Percentiles rank a stretch among this genome's conserved stretches.
phyloP scores from a whole-genome alignment of 2,113 vertebrate species.

The Oryzias javanicus region DNA sequence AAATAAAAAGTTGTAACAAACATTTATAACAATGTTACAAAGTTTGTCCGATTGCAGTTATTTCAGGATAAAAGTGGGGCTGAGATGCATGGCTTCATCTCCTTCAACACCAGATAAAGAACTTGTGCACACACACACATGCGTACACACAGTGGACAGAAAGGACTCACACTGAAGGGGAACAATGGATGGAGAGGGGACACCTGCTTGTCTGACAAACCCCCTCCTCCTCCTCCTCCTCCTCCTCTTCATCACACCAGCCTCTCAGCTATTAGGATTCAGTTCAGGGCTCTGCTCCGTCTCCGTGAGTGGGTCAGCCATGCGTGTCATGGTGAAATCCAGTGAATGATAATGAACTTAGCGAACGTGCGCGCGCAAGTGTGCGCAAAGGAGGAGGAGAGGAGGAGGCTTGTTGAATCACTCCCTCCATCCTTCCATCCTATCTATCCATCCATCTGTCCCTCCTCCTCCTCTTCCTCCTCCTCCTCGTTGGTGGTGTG shows the following conservation, averaged over 20 bases:
- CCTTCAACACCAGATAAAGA: no score
- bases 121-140: not conserved
- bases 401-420: slow-evolving; percentile 55
- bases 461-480: slow-evolving; percentile 41
- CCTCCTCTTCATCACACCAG: slow-evolving; percentile 4
- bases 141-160: not conserved
- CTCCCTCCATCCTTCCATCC: slow-evolving; percentile 37
- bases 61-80: no score
- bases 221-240: slow-evolving; percentile 23
- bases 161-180: slow-evolving; percentile 19
- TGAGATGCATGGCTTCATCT: no score
- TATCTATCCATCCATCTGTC: slow-evolving; percentile 33
- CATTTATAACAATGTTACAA: no score
- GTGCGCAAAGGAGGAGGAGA: slow-evolving; percentile 34
- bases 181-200: slow-evolving; percentile 62
- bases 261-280: slow-evolving; percentile 70
- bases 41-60: no score
- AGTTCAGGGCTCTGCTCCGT: slow-evolving; percentile 64
- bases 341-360: slow-evolving; percentile 78
- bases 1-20: no score
- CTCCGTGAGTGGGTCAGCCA: slow-evolving; percentile 73
- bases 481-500: slow-evolving; percentile 48
- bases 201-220: slow-evolving; percentile 68
- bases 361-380: slow-evolving; percentile 31
- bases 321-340: slow-evolving; percentile 70